Conservation (phyloP, 1,140 invertebrate genomes). For the Heliothis virescens region DNA sequence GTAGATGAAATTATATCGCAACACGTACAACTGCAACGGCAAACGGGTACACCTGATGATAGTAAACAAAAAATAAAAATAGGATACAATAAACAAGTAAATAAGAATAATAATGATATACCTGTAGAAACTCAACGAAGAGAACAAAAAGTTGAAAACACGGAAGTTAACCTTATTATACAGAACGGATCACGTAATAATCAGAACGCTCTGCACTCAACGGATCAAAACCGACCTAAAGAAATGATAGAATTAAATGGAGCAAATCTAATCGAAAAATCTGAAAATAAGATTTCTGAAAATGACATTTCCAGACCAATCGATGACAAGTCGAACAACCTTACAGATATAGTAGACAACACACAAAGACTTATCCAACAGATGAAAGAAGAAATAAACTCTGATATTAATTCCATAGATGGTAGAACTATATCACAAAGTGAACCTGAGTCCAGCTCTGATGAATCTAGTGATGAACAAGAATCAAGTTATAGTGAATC, state of each 20-base stretch:
- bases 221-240: background rate
- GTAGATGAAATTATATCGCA: background rate
- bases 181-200: too few species aligned
- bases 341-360: slow-evolving; percentile 86
- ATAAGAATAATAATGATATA: background rate
- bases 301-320: slow-evolving; percentile 34
- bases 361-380: slow-evolving; percentile 88
- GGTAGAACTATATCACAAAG: slow-evolving; percentile 80
- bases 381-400: slow-evolving; percentile 88
- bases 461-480: slow-evolving; percentile 77
- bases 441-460: slow-evolving; percentile 81
- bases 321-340: slow-evolving; percentile 80
- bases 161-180: background rate
- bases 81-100: background rate
- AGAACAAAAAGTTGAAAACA: background rate
- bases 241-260: background rate
- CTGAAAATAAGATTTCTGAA: slow-evolving; percentile 15
- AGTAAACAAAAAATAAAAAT: background rate
- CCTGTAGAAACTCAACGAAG: background rate
- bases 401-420: slow-evolving; percentile 86
- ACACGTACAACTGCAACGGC: background rate
- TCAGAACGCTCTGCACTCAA: background rate
- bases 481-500: slow-evolving; percentile 85
- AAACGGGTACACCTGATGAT: too few species aligned
- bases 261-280: slow-evolving; percentile 20